Percentiles rank a stretch among this genome's conserved stretches.
Evolutionary conservation across 2,797 vertebrate genomes (phyloP).

Genomic region (Gymnoscopelus braueri): DNA sequence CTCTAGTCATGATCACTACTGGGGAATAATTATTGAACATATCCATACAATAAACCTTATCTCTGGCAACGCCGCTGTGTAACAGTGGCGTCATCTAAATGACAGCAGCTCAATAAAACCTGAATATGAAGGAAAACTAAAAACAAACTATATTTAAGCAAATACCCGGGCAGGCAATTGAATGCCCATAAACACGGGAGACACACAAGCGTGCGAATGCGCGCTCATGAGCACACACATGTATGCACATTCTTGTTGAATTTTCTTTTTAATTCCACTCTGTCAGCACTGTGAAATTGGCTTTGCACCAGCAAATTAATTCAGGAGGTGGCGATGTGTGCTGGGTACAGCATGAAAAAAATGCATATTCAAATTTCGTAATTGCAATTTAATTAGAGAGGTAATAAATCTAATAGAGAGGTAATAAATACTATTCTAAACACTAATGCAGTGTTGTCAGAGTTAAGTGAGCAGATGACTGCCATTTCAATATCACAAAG

Average conservation of each 20-base stretch:
- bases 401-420: slow-evolving; percentile 61
- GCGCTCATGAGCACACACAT: background rate
- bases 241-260: background rate
- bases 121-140: slow-evolving; percentile 39
- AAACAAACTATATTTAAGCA: no score
- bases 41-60: slow-evolving; percentile 48
- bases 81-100: slow-evolving; percentile 31
- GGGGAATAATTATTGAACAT: slow-evolving; percentile 68
- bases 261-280: slow-evolving; percentile 48
- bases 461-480: slow-evolving; percentile 48
- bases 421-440: slow-evolving; percentile 63
- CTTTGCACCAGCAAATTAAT: slow-evolving; percentile 71
- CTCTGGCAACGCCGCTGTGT: slow-evolving; percentile 34
- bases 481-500: slow-evolving; percentile 13
- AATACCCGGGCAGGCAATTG: no score
- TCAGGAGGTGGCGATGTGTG: slow-evolving; percentile 69
- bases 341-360: slow-evolving; percentile 68
- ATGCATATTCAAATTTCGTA: slow-evolving; percentile 71
- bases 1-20: slow-evolving; percentile 53
- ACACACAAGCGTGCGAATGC: no score
- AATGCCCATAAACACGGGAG: no score
- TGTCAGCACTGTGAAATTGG: slow-evolving; percentile 53
- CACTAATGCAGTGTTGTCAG: slow-evolving; percentile 52
- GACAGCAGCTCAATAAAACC: slow-evolving; percentile 42
- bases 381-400: slow-evolving; percentile 72